phyloP scores from a whole-genome alignment of 2,113 vertebrate genomes.

The Hypocryptadius cinnamomeus region DNA sequence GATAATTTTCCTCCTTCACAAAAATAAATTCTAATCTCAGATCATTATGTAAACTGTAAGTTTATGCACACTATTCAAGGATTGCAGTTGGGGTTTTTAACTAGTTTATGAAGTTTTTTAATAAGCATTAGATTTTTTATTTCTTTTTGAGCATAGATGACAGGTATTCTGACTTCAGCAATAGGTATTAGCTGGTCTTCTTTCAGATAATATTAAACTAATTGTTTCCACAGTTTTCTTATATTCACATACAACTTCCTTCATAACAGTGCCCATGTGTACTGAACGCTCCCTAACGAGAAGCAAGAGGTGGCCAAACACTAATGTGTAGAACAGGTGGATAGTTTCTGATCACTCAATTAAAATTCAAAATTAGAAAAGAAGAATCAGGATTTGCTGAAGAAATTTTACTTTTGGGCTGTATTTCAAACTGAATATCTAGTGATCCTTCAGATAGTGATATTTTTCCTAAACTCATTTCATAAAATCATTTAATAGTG shows the following conservation, averaged over 20 bases:
- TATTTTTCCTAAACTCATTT: background rate
- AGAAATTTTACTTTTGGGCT: background rate
- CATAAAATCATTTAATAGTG: background rate
- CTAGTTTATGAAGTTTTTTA: background rate
- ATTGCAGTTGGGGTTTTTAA: background rate
- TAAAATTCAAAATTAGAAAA: background rate
- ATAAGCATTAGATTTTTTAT: background rate
- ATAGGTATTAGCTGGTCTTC: background rate
- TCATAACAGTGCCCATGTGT: background rate
- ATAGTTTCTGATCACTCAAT: background rate
- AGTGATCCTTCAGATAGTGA: background rate
- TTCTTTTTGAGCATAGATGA: background rate
- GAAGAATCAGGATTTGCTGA: background rate
- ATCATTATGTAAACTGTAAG: background rate
- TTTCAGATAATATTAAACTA: background rate
- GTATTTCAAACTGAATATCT: background rate
- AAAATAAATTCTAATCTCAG: background rate
- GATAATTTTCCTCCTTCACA: background rate
- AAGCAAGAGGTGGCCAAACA: background rate
- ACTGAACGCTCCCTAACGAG: background rate
- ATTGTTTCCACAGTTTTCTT: background rate
- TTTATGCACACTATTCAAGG: background rate
- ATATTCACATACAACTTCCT: background rate
- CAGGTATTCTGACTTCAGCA: background rate
- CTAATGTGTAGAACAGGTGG: accelerated